Evolutionary conservation across 2,888 invertebrate genomes (phyloP).

Genomic region (Harmothoe impar): DNA sequence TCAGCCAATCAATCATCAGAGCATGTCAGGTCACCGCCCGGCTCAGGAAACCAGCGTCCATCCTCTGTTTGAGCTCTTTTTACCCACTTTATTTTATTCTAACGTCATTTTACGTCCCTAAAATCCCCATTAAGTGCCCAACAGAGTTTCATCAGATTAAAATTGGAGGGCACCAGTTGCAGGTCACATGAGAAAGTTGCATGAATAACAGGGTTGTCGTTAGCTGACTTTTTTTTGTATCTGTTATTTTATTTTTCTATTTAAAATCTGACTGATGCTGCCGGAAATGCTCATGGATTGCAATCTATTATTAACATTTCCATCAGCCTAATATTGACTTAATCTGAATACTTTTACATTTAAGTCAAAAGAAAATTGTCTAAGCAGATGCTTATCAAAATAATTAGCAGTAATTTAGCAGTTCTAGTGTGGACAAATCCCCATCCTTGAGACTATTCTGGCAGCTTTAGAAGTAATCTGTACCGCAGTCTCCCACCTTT

Average conservation of each 20-base stretch:
- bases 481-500: neutral
- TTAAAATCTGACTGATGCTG: no score
- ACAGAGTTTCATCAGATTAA: neutral
- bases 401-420: no score
- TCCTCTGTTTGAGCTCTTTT: neutral
- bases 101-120: neutral
- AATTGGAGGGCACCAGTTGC: neutral
- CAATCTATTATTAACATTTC: no score
- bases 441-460: no score
- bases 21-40: neutral
- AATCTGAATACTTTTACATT: no score
- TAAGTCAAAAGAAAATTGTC: no score
- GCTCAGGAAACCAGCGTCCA: neutral
- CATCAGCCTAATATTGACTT: no score
- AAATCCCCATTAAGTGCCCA: neutral
- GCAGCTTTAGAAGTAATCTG: no score
- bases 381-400: no score
- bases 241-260: neutral
- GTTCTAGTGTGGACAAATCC: no score
- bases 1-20: slow-evolving; percentile 54
- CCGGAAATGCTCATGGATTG: no score
- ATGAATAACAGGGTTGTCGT: neutral
- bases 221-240: neutral
- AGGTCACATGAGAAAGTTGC: neutral
- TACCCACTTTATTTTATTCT: neutral